phyloP scores from a whole-genome alignment of 2,113 vertebrate genomes.

The Macquaria australasica region DNA sequence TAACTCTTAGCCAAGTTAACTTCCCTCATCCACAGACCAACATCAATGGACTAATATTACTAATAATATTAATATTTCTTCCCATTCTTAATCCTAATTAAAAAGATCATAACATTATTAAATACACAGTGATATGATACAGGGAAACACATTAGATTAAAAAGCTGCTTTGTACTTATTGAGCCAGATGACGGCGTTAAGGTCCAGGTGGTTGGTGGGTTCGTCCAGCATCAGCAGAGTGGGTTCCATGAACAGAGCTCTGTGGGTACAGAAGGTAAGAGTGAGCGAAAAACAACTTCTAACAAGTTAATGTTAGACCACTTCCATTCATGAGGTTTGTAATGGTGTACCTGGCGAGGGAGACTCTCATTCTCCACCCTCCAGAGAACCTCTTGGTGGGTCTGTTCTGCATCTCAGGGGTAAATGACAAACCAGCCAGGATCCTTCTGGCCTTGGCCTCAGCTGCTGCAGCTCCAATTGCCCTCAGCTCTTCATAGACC shows the following conservation, averaged over 20 bases:
- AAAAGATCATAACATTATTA: not conserved
- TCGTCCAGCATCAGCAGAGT: constrained; percentile 95
- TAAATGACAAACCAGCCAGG: constrained; percentile 92
- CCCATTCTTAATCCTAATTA: not conserved
- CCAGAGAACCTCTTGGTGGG: constrained; percentile 94
- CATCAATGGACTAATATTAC: not conserved
- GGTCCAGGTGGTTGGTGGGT: constrained; percentile 95
- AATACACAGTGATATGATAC: not conserved
- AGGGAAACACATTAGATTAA: not conserved
- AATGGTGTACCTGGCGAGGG: constrained; percentile 87
- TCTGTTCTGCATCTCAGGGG: constrained; percentile 94
- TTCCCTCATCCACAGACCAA: not conserved
- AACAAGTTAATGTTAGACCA: too few relatives aligned
- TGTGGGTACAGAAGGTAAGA: constrained; percentile 53
- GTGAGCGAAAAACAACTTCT: not conserved
- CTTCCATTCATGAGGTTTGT: not conserved
- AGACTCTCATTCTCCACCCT: constrained; percentile 96
- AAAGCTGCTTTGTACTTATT: constrained; percentile 87
- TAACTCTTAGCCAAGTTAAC: not conserved
- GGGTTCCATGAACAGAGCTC: constrained; percentile 95
- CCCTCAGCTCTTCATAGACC: constrained; percentile 93
- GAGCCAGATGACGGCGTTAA: constrained; percentile 97
- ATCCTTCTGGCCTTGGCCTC: constrained; percentile 93
- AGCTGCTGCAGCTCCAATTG: constrained; percentile 89
- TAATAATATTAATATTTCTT: not conserved